Conservation (phyloP, 2,113 vertebrate genomes). For the Seriola aureovittata region DNA sequence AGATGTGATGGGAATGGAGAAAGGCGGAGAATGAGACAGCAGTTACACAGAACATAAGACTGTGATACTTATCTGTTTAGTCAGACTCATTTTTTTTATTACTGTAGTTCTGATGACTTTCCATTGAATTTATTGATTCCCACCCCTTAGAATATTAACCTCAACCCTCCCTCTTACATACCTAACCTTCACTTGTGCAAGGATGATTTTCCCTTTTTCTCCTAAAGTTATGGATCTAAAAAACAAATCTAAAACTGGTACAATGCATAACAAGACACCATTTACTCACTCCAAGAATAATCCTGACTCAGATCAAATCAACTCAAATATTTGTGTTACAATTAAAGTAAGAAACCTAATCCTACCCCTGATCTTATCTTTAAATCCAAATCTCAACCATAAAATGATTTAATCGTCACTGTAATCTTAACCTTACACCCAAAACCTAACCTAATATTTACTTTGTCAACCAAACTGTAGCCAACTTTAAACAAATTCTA, state of each 20-base stretch:
- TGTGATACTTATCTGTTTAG: constrained; percentile 41
- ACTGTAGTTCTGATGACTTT: constrained; percentile 10
- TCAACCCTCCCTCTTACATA: neutral
- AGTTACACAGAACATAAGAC: constrained; percentile 4
- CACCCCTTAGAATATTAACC: neutral
- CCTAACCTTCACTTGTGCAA: neutral
- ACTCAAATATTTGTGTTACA: neutral
- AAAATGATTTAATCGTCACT: neutral
- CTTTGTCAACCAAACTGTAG: neutral
- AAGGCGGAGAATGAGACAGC: constrained; percentile 32
- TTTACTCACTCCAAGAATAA: neutral
- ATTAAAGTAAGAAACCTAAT: neutral
- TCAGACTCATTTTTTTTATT: constrained; percentile 1
- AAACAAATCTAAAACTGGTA: neutral
- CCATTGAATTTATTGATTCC: neutral
- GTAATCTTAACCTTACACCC: neutral
- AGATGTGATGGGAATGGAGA: constrained; percentile 66
- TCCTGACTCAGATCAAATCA: neutral
- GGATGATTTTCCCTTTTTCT: neutral
- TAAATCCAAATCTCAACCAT: neutral
- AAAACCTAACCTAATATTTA: neutral
- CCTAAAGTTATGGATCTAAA: neutral
- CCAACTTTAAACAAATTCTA: neutral
- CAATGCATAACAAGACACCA: neutral
- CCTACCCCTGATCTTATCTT: neutral